Evolutionary conservation across 2,888 invertebrate genomes (phyloP).

Genomic region (Torymus texanus): DNA sequence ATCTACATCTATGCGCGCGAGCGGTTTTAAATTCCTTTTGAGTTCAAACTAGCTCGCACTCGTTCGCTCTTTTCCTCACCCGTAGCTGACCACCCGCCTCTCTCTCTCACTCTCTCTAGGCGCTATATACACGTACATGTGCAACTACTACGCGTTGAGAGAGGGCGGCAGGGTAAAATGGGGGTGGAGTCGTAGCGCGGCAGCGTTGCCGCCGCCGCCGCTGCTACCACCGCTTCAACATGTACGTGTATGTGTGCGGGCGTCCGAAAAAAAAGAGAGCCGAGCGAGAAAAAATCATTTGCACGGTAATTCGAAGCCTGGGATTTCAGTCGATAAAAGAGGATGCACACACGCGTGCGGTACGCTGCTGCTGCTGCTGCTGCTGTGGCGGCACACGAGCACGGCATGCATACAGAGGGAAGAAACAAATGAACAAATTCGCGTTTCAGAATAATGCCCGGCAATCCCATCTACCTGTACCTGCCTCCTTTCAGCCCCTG

Average conservation of each 20-base stretch:
- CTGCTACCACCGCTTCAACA: too few species aligned
- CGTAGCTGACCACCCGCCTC: background rate
- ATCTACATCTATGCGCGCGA: background rate
- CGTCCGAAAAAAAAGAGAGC: constrained; percentile 63
- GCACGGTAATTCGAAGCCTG: constrained; percentile 76
- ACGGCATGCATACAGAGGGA: constrained; percentile 73
- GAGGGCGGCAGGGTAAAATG: background rate
- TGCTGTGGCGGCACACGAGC: background rate
- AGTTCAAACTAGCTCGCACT: constrained; percentile 64
- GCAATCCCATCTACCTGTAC: constrained; percentile 73
- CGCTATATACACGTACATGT: background rate
- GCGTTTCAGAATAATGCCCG: constrained; percentile 76
- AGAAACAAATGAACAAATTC: constrained; percentile 76
- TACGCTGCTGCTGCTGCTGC: background rate
- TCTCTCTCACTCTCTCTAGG: background rate
- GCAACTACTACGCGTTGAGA: background rate
- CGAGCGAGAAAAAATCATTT: constrained; percentile 72
- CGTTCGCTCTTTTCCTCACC: constrained; percentile 57
- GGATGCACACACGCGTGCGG: constrained; percentile 67
- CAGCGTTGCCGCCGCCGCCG: constrained; percentile 45
- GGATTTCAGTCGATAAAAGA: constrained; percentile 75
- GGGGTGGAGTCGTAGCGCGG: constrained; percentile 54
- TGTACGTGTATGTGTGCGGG: constrained; percentile 26
- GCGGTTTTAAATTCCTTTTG: constrained; percentile 74
- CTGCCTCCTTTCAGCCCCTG: constrained; percentile 46